phyloP scores from a whole-genome alignment of 2,797 vertebrate species.

The Chiloscyllium punctatum region DNA sequence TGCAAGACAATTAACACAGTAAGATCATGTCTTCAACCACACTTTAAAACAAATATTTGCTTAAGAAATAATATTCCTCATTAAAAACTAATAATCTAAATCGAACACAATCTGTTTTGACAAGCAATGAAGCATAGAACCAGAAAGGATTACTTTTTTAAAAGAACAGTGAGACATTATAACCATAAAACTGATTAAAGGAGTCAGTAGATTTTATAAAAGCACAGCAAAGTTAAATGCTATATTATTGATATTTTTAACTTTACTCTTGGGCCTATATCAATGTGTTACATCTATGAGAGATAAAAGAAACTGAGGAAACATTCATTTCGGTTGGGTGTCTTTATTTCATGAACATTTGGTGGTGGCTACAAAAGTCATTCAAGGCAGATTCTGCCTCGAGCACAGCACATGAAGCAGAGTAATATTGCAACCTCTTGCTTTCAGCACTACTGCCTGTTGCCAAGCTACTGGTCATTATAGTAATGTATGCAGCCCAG shows the following conservation, averaged over 20 bases:
- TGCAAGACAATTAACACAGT: background rate
- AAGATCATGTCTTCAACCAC: background rate
- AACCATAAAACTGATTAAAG: background rate
- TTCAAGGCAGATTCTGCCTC: no score
- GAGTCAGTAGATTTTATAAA: background rate
- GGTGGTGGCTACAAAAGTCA: no score
- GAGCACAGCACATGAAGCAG: no score
- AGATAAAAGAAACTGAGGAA: no score
- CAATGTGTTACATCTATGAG: background rate
- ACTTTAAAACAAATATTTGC: background rate
- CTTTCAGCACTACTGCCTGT: no score
- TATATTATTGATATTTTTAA: background rate
- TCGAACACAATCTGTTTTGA: background rate
- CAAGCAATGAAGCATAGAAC: background rate
- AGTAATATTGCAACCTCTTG: no score
- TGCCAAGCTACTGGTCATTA: no score
- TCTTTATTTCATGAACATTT: no score
- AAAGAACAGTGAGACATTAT: background rate
- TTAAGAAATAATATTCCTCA: background rate
- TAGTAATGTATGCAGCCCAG: no score
- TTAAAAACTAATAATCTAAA: background rate
- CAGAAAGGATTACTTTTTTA: background rate
- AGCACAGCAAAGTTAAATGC: background rate
- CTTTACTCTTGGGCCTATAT: background rate
- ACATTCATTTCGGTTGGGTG: no score